phyloP scores from a whole-genome alignment of 2,888 invertebrate genomes.

The Drosophila testacea region DNA sequence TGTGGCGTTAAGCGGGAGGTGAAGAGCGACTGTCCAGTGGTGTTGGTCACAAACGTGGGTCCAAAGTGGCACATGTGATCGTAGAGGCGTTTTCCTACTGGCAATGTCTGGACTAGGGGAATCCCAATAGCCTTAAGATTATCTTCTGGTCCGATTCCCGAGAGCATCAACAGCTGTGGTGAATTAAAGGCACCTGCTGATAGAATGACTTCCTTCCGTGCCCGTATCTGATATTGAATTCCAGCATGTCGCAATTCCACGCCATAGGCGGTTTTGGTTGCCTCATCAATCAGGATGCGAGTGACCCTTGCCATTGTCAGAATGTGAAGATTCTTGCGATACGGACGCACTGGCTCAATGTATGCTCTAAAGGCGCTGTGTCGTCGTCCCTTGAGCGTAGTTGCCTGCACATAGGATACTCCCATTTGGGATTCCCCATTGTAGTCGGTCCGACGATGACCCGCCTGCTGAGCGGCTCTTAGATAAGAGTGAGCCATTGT shows the following conservation, averaged over 20 bases:
- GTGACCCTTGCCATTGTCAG: constrained; percentile 88
- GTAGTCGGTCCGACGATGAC: constrained; percentile 89
- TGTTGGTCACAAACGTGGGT: constrained; percentile 83
- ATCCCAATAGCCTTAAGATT: constrained; percentile 87
- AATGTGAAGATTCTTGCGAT: constrained; percentile 88
- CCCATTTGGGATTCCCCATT: constrained; percentile 88
- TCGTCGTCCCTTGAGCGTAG: constrained; percentile 87
- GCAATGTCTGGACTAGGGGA: constrained; percentile 88
- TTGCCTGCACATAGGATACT: constrained; percentile 89
- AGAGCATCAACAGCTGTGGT: constrained; percentile 95
- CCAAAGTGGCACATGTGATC: constrained; percentile 86
- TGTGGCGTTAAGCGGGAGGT: constrained; percentile 44
- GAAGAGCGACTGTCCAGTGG: constrained; percentile 75
- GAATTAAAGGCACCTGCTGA: constrained; percentile 95
- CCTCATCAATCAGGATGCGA: constrained; percentile 88
- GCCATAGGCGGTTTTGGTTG: constrained; percentile 88
- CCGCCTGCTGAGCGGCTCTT: constrained; percentile 88
- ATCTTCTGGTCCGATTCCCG: constrained; percentile 88
- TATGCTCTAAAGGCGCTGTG: constrained; percentile 89
- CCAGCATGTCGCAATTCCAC: constrained; percentile 88
- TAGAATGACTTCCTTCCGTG: constrained; percentile 92
- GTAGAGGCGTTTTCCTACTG: constrained; percentile 89
- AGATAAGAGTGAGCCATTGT: constrained; percentile 87
- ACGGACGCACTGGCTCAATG: constrained; percentile 86
- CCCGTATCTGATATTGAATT: constrained; percentile 86